Evolutionary conservation across 2,797 vertebrate species (phyloP), one percentile per base, ranked within the genome.

Genomic region (Pangasius larnaudii): DNA sequence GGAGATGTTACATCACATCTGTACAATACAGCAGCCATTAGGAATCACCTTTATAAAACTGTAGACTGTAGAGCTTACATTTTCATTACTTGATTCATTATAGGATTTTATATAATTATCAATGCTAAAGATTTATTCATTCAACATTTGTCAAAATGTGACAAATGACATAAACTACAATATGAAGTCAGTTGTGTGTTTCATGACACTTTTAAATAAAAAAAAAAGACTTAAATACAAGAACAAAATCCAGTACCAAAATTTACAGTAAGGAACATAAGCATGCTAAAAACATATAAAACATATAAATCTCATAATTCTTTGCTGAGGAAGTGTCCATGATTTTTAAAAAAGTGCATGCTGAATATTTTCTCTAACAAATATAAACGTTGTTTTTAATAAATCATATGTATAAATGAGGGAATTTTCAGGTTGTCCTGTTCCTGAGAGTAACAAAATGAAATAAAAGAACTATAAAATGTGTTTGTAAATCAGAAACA

Each of bases 1-100:
- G 90, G 90, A 49, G 72, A 30, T 63, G 71, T 56, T 72, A 36
- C 82, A 85, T 61, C 36, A 74, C 63, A 22, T 53, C n/a, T 49
- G 42, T 61, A 46, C 18, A n/a, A 42, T n/a, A 16, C 79, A 82
- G 79, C 22, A 8, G 56, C 11, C 33, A 3, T 27, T 24, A 11
- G 30, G 30, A 61, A 39, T 33, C 49, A 33, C 27, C 2, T 49
- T 18, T n/a, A n/a, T 19, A 8, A 16, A 51, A 77, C 74, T 77
- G 71, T 11, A 3, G 46, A 30, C 74, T 16, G 11, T 18, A 77
- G 13, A 53, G 74, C n/a, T 19, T n/a, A 53, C 51, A 56, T 53
- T 78, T 53, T 78, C 49, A 51, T 77, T 18, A 77, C 27, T 18
- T 30, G 49, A 30, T 53, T 53, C 14, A 18, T 78, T 53, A 30